Conservation (phyloP, 2,113 vertebrate species). For the Cichladusa arquata region DNA sequence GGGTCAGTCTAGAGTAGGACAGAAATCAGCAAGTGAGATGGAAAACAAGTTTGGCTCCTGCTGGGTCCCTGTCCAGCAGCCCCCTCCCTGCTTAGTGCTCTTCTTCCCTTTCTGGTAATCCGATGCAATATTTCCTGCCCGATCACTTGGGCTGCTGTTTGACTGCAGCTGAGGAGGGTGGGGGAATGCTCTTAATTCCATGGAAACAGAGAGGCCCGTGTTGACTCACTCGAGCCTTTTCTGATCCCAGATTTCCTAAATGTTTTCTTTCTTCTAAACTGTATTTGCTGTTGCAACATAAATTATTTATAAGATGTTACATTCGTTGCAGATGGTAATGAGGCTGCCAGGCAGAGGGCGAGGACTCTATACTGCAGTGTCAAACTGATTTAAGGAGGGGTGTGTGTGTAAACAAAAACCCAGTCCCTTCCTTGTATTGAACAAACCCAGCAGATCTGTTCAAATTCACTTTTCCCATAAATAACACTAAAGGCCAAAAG, state of each 20-base stretch:
- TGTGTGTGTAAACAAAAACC: background rate
- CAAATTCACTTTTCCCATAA: background rate
- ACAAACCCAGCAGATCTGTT: background rate
- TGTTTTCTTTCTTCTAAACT: background rate
- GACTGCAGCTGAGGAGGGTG: background rate
- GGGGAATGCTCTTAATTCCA: background rate
- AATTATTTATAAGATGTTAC: conserved; percentile 11
- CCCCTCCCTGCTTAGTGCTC: background rate
- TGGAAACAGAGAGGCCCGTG: background rate
- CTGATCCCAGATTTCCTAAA: background rate
- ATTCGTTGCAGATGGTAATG: background rate
- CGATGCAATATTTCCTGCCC: background rate
- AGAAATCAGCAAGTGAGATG: background rate
- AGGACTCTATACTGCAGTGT: background rate
- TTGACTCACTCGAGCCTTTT: background rate
- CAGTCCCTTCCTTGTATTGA: background rate
- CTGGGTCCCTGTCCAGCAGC: background rate
- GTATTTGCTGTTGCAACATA: background rate
- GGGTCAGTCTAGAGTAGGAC: background rate
- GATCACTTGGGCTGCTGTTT: background rate
- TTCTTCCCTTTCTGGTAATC: background rate
- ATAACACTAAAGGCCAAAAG: background rate
- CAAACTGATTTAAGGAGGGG: background rate
- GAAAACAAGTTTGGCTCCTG: background rate
- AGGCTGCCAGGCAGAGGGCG: background rate